Evolutionary conservation across 2,888 invertebrate species (phyloP), one percentile per base, ranked within the genome.

Genomic region (Steinernema carpocapsae): DNA sequence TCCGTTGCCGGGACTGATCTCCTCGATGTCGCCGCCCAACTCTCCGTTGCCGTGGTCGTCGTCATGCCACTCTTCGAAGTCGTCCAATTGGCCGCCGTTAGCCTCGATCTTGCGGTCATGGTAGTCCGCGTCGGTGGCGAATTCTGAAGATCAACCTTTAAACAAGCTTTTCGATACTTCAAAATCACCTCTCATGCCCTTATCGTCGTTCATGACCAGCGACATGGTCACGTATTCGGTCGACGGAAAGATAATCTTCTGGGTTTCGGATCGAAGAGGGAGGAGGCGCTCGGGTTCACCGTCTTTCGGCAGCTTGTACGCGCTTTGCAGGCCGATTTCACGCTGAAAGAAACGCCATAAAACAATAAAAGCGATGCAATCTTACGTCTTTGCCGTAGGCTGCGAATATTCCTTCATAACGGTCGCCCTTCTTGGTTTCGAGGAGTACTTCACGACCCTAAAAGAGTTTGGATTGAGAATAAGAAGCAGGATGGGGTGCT

Each of bases 1-100:
- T 76, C 97, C 97, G n/a, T 78, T 79, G 22, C 48, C 51, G 24
- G 32, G 10, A 0, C 59, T 32, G 52, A 19, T 32, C 6, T 32
- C 26, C 14, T 74, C 64, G 4, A 26, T 26, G 32, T 17, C 29
- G 29, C 32, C 64, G 22, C 52, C 24, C 17, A 64, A 22, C 24
- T 26, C 64, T 1, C 3, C 32, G 29, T 64, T 26, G 64, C 32
- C 64, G 29, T 26, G 10, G 64, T 64, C 64, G 64, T 64, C 64
- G 64, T 32, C 64, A 17, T 64, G 29, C 64, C 64, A 64, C 64
- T 64, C 64, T 26, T 64, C 64, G 64, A 64, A 64, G 32, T 64
- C 64, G 32, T 26, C 64, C 17, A 64, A 29, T 2, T 32, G 64
- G 32, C 12, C 64, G 64, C 64, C 64, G 64, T 64, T 64, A 2